Base-by-base conservation (phyloP, 2,113 vertebrate genomes). In the Cyprinodon tularosa region DNA sequence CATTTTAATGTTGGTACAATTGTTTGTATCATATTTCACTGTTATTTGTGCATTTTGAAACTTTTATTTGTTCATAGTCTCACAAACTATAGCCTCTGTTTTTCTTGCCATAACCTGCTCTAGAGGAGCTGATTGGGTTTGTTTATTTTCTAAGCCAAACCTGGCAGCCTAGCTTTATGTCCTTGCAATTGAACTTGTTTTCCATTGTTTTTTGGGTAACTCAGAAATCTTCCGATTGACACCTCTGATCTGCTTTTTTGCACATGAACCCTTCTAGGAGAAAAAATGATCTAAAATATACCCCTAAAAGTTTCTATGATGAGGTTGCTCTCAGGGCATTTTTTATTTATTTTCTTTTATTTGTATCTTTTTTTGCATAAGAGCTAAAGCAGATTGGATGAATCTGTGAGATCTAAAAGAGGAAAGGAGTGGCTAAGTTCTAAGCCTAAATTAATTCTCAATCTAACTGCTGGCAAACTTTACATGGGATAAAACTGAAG, bases 401-500 rank as follows among this genome's bases (percentile, higher is more conserved):
- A 85, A 89, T 80, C 81, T 36, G 65, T 77, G 29, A 83, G 82
- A 88, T 90, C 67, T 83, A 67, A 82, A 82, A 88, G 74, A 61
- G 76, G 81, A 83, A 76, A 69, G 62, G 85, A 79, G 71, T 68
- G 81, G 68, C 77, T 71, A 77, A 80, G 80, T 83, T 90, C 68
- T 87, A 76, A 89, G 85, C 76, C 76, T 83, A 82, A 89, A 88
- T 93, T 89, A 87, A 92, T 93, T 94, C 89, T 83, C 84, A 91
- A 88, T 89, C 90, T 91, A 90, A 92, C 91, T 91, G 77, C 80
- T 3, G 86, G 68, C 80, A 74, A 89, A 90, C 84, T 92, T 91
- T 84, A 83, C 85, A 68, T 78, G 81, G 82, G 88, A 91, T 91
- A 83, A 91, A 91, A 88, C 87, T 87, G 64, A 90, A 91, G 91